Evolutionary conservation across 2,797 vertebrate species (phyloP).

Genomic region (Ambastaia sidthimunki): DNA sequence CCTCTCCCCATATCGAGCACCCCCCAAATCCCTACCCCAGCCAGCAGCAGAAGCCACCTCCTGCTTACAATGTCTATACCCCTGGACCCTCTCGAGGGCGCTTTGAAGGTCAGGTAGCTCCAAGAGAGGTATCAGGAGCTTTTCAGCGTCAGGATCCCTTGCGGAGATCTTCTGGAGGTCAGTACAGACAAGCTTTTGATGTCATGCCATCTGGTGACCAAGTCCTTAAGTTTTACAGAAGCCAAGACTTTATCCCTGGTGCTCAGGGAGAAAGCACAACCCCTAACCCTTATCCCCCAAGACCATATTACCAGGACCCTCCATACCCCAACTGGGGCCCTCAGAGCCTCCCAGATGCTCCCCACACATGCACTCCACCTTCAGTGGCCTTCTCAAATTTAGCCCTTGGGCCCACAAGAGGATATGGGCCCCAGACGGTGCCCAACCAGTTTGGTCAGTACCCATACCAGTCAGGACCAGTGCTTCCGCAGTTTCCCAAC

Average conservation of each 20-base stretch:
- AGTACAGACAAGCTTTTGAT: constrained; percentile 69
- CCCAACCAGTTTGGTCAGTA: constrained; percentile 59
- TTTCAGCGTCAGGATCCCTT: constrained; percentile 64
- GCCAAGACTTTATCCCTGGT: constrained; percentile 60
- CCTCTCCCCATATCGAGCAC: constrained; percentile 59
- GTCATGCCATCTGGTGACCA: constrained; percentile 69
- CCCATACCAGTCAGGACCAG: constrained; percentile 58
- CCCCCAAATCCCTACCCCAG: constrained; percentile 64
- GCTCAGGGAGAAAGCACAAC: constrained; percentile 52
- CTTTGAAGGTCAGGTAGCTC: constrained; percentile 38
- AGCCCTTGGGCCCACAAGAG: constrained; percentile 57
- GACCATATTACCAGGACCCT: constrained; percentile 58
- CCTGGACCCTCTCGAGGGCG: constrained; percentile 54
- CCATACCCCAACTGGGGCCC: constrained; percentile 52
- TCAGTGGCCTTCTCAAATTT: constrained; percentile 61
- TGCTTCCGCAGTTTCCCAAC: constrained; percentile 61
- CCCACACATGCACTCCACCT: constrained; percentile 52
- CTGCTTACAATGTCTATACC: constrained; percentile 65
- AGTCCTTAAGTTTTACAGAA: constrained; percentile 68
- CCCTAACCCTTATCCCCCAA: constrained; percentile 60
- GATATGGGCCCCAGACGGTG: constrained; percentile 52
- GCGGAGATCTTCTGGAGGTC: constrained; percentile 63
- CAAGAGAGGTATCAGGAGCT: constrained; percentile 37
- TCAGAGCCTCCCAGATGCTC: constrained; percentile 54
- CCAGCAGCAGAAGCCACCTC: constrained; percentile 54